Evolutionary conservation across 2,888 invertebrate genomes (phyloP).

Genomic region (Netelia virgata): DNA sequence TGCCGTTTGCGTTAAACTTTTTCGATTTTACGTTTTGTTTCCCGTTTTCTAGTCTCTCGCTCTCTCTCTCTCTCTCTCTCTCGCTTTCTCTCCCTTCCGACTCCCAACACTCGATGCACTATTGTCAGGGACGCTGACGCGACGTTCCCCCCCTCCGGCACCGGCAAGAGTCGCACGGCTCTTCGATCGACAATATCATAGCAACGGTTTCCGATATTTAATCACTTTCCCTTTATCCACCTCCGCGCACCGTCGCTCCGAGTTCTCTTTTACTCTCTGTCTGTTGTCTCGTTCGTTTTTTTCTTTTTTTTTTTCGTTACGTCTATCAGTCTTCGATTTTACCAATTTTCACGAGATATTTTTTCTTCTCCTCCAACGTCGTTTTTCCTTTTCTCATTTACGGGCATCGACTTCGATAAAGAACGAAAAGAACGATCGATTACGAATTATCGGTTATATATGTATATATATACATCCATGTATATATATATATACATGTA

Average conservation of each 20-base stretch:
- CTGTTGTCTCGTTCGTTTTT: neutral
- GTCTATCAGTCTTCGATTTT: no score
- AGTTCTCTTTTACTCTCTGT: neutral
- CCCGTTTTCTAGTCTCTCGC: neutral
- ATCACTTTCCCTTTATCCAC: neutral
- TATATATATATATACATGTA: neutral
- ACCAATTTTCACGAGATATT: neutral
- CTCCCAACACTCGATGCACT: constrained; percentile 2
- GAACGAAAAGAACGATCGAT: no score
- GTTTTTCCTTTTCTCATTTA: constrained; percentile 60
- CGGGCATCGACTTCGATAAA: neutral
- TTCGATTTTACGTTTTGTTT: neutral
- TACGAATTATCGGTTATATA: no score
- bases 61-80: constrained; percentile 35
- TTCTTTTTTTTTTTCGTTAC: neutral
- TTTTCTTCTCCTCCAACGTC: constrained; percentile 46
- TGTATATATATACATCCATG: no score
- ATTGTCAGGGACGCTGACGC: neutral
- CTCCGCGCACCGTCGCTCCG: neutral
- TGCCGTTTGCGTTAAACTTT: neutral
- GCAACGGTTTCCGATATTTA: constrained; percentile 29
- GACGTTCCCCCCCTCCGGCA: constrained; percentile 2
- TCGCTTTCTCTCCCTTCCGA: constrained; percentile 14
- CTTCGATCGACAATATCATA: constrained; percentile 33
- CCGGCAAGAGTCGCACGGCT: constrained; percentile 12